phyloP scores from a whole-genome alignment of 2,797 vertebrate species.

The Tenualosa ilisha region DNA sequence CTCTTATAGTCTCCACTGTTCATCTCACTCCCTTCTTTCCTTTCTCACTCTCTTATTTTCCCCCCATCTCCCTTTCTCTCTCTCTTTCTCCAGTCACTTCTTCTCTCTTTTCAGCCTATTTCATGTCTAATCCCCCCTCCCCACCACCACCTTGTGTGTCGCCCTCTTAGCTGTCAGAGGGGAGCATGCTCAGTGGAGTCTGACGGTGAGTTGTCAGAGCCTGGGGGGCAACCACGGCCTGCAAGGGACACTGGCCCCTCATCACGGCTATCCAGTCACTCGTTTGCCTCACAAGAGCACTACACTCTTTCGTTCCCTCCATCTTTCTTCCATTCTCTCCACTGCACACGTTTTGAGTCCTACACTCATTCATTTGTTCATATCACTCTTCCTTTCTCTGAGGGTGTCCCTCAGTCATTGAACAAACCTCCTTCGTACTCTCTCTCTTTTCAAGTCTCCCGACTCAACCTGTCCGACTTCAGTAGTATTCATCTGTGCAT shows the following conservation, averaged over 20 bases:
- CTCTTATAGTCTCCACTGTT: too few species aligned
- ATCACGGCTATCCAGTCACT: not conserved
- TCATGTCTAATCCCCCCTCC: not conserved
- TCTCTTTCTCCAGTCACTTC: not conserved
- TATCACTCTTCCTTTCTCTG: not conserved
- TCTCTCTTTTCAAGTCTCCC: not conserved
- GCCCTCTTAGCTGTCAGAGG: not conserved
- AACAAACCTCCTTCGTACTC: not conserved
- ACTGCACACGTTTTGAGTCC: not conserved
- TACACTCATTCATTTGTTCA: not conserved
- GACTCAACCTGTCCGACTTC: not conserved
- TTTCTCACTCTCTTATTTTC: not conserved
- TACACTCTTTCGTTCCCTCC: not conserved
- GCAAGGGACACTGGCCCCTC: not conserved
- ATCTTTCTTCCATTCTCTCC: not conserved
- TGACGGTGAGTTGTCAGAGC: constrained; percentile 1
- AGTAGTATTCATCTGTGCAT: not conserved
- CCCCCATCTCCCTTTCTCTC: not conserved
- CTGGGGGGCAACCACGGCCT: not conserved
- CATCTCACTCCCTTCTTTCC: not conserved
- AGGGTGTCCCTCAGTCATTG: not conserved
- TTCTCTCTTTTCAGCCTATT: not conserved
- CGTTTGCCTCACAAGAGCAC: not conserved
- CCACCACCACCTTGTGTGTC: not conserved
- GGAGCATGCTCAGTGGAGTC: constrained; percentile 5